Base-by-base conservation (phyloP, 2,113 vertebrate genomes). In the Thryonomys swinderianus region DNA sequence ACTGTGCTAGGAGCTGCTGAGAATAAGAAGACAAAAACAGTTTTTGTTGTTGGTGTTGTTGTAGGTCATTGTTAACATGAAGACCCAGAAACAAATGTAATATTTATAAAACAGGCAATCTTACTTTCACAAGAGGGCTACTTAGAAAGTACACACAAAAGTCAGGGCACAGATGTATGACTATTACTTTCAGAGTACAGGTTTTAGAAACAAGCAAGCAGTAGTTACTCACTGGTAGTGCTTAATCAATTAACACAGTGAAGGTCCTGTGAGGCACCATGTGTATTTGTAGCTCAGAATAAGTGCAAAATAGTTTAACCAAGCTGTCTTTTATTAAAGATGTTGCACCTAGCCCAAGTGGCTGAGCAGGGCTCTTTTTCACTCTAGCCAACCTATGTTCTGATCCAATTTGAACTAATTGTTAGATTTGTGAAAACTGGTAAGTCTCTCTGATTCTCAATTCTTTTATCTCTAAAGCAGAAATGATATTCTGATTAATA, bases 381-480 rank as follows among this genome's bases (percentile, higher is more conserved):
- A 25, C 18, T 5, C 59, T 78, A 85, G 4, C 0, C 51, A 69
- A 85, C 32, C 59, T 42, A 6, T 3, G 12, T 73, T 90, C 40
- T 48, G 64, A 89, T 85, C 53, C 48, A 78, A 2, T 16, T 81
- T 55, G 27, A 7, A 13, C 40, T 55, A 20, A 62, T 57, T 34
- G 32, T 73, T 55, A 95, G 69, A 59, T 37, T 67, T 62, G 59
- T 74, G 59, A 82, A 87, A 76, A 94, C 45, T 45, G 40, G 53
- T 48, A 82, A 79, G 82, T 66, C 51, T 64, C 79, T 88, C 42
- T 73, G 76, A 88, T 61, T 92, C 51, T 81, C 67, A 51, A 69
- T 55, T 95, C 57, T 78, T 85, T 90, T 57, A 55, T 67, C 87
- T 92, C n/a, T 64, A 45, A 87, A 88, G 62, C n/a, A 90, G 81